Conservation (phyloP, 2,113 vertebrate species). For the Microtus montanus region DNA sequence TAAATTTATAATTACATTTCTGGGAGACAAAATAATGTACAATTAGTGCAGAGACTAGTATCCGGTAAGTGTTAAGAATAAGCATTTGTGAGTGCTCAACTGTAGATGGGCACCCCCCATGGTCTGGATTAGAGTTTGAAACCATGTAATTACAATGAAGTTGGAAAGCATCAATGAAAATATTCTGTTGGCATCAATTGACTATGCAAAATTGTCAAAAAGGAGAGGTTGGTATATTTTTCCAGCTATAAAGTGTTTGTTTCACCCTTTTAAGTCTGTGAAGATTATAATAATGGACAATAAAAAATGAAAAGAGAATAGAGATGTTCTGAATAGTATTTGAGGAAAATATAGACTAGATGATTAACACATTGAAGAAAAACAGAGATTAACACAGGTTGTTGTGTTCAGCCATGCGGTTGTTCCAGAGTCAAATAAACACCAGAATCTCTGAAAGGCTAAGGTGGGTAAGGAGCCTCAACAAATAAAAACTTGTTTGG, state of each 20-base stretch:
- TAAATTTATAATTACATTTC: background rate
- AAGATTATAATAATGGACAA: background rate
- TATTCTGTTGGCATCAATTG: background rate
- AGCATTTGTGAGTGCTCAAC: too few species aligned
- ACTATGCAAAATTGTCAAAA: background rate
- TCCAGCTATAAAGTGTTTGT: background rate
- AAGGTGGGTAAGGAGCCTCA: background rate
- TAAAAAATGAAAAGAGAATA: background rate
- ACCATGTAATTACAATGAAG: background rate
- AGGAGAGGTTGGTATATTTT: background rate
- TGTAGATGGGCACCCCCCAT: too few species aligned
- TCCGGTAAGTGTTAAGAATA: too few species aligned
- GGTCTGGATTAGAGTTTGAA: too few species aligned
- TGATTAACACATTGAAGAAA: background rate
- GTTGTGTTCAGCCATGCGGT: accelerated
- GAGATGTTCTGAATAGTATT: background rate
- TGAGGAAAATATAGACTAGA: background rate
- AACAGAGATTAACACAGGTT: background rate
- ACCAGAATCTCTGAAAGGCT: background rate
- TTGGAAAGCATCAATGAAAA: background rate
- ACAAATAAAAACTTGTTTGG: background rate
- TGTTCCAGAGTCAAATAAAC: background rate
- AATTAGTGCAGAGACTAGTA: background rate
- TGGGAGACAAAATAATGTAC: background rate
- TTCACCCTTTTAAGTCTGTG: background rate